Base-by-base conservation (phyloP, 2,797 vertebrate genomes). In the Clamator glandarius region DNA sequence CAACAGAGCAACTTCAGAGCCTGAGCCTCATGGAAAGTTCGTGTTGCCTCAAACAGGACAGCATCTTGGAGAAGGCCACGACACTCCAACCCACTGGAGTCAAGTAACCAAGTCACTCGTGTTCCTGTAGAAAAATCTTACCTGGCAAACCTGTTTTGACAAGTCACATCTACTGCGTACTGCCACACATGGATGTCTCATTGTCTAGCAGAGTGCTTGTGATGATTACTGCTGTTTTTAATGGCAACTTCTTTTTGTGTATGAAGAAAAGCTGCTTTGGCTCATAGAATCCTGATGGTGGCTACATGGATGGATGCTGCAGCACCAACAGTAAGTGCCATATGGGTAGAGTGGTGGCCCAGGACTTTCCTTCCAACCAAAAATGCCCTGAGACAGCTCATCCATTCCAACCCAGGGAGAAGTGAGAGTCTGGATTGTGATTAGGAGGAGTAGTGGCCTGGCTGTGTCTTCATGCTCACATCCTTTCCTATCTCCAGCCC, bases 261-360 rank as follows among this genome's bases (percentile, higher is more conserved):
- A 4, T 31, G 28, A 73, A 9, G 50, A n/a, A 74, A 78, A 19
- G 66, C 20, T 26, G n/a, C 42, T 79, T n/a, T 36, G 44, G 44
- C 41, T 67, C 3, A 2, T 10, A 33, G 33, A 14, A 44, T 41
- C 18, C 12, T 16, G 15, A 48, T 19, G 21, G 36, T 54, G 35
- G 23, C 21, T 12, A 4, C 0, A 1, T 3, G 12, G 44, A 20
- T 19, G 12, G 46, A 23, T n/a, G 20, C 9, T 33, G 17, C 42
- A 85, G 42, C 42, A 51, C 42, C 26, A 36, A 58, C 1, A 2
- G 52, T 19, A 59, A 28, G 33, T 10, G 9, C 58, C 26, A 8
- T 5, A 3, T 0, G 0, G 39, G 29, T 77, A 81, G 20, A 61
- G 11, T 0, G 1, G 26, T 42, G 41, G 28, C 59, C 39, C 35